A percentile compares a stretch with the other conserved stretches of the same genome.
phyloP scores from a whole-genome alignment of 1,140 invertebrate genomes.

The Pomacea maculata region DNA sequence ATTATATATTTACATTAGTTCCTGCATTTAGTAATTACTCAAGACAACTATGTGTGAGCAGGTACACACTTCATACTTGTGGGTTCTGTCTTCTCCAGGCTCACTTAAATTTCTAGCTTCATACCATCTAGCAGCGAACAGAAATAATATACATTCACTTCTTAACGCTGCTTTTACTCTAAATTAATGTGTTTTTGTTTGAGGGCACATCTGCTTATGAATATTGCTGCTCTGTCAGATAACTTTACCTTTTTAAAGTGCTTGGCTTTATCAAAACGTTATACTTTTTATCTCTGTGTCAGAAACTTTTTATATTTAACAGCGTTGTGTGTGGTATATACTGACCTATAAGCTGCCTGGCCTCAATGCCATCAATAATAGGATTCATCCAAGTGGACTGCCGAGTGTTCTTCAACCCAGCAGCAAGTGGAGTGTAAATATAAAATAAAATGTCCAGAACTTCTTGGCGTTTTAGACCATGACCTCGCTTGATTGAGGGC shows the following conservation, averaged over 20 bases:
- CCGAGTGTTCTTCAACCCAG: slow-evolving; percentile 48
- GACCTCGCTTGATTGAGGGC: slow-evolving; percentile 32
- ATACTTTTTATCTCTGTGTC: background rate
- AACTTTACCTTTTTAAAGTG: background rate
- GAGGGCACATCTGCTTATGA: background rate
- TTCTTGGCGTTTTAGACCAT: slow-evolving; percentile 55
- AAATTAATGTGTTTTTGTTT: too few relatives aligned
- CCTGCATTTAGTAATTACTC: too few relatives aligned
- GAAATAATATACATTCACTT: too few relatives aligned
- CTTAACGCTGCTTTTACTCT: too few relatives aligned
- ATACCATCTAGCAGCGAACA: too few relatives aligned
- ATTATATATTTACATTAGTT: too few relatives aligned
- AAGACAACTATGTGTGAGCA: too few relatives aligned
- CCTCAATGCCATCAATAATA: slow-evolving; percentile 63
- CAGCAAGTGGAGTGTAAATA: slow-evolving; percentile 58
- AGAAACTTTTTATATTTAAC: background rate
- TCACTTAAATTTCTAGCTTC: too few relatives aligned
- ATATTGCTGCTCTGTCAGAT: background rate
- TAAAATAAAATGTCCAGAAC: slow-evolving; percentile 60
- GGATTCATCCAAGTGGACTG: slow-evolving; percentile 65
- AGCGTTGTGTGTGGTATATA: background rate
- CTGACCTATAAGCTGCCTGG: slow-evolving; percentile 58
- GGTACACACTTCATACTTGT: too few relatives aligned
- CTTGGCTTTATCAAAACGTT: background rate
- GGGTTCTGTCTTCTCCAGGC: too few relatives aligned